Conservation (phyloP, 2,797 vertebrate species). For the Spinus olivaceus region DNA sequence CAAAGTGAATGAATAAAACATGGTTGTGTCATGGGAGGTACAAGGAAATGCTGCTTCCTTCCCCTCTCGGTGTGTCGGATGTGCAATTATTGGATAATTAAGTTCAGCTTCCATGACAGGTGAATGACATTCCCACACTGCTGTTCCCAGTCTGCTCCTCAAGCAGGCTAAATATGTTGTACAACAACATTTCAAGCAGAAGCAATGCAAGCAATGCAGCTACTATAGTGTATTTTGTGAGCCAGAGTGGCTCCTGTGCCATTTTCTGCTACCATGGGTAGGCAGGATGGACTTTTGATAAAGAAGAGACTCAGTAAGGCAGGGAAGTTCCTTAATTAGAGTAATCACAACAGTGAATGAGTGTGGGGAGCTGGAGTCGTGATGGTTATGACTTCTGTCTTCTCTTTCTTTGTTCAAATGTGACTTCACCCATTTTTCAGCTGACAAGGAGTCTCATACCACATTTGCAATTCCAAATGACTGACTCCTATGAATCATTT, state of each 20-base stretch:
- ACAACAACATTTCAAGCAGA: background rate
- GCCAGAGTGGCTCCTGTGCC: background rate
- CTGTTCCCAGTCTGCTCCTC: background rate
- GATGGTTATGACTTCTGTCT: conserved; percentile 7
- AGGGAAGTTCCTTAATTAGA: background rate
- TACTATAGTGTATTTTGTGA: background rate
- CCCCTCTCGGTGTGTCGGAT: background rate
- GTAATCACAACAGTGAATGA: background rate
- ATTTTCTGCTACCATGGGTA: background rate
- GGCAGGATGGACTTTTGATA: background rate
- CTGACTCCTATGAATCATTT: conserved; percentile 38
- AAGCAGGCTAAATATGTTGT: background rate
- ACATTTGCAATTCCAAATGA: conserved; percentile 57
- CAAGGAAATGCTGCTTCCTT: conserved; percentile 37
- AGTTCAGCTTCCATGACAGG: background rate
- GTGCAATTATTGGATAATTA: conserved; percentile 43
- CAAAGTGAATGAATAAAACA: conserved; percentile 32
- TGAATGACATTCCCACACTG: background rate
- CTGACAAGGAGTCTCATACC: conserved; percentile 22
- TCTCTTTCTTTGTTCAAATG: conserved; percentile 15
- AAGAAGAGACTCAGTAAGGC: background rate
- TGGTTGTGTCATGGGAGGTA: conserved; percentile 1
- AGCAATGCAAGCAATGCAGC: background rate
- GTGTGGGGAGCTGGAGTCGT: background rate
- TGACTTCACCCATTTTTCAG: conserved; percentile 47